Base-by-base conservation (phyloP, 2,113 vertebrate species). In the Euleptes europaea region DNA sequence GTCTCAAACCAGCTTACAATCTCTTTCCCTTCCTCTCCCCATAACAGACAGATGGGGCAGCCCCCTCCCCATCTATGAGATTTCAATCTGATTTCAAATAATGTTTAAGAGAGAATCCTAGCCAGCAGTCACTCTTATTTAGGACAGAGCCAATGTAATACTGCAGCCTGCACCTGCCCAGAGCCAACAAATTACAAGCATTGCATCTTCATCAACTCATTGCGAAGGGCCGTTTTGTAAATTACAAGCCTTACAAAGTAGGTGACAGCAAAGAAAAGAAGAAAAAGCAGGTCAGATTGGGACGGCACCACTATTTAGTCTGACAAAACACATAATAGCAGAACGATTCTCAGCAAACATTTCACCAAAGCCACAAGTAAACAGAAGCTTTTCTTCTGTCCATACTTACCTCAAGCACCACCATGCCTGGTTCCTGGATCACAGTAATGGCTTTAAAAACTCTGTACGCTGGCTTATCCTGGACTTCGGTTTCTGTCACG, bases 381-480 rank as follows among this genome's bases (percentile, higher is more conserved):
- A 14, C 2, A 67, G 5, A 80, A 75, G 5, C 38, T 14, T 35
- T 26, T 28, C 9, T 75, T 44, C 65, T 63, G 44, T 17, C 2
- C 42, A 28, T 49, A 63, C 97, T 94, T 92, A 99, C 99, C 97
- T 99, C 98, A 91, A 99, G 95, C 49, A 97, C 93, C 40, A 99
- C 98, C 97, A 98, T 97, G 84, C 97, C 97, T 12, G 96, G 95
- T 65, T 99, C 98, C 84, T 99, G 97, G 82, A 99, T 94, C 87
- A 99, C 95, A 15, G 97, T 98, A 90, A 99, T 97, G 90, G 94
- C 98, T 94, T 98, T 98, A 91, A 99, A 99, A 86, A 99, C 96
- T 93, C 95, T 97, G 91, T 99, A 75, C 31, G 98, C 98, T 80
- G 98, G 97, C 85, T 98, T 99, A 88, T 98, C 97, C 1, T 97